Percentiles rank a stretch among this genome's conserved stretches.
Evolutionary conservation across 92 coral and sea anemone species (phyloP).

Genomic region (Porites divaricata): DNA sequence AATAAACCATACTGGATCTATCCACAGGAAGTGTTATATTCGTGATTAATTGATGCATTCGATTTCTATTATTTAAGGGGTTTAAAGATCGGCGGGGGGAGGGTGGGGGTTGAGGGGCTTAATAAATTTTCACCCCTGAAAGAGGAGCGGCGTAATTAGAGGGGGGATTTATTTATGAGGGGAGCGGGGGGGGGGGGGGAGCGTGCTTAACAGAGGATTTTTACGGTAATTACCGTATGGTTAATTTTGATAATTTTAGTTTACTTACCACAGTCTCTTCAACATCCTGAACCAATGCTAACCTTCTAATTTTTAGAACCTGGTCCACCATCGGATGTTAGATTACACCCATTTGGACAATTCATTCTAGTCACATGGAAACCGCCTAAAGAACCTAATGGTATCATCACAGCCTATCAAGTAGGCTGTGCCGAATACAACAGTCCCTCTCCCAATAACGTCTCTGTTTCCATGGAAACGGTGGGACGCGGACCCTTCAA

Average conservation of each 20-base stretch:
- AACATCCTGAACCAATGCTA: background rate
- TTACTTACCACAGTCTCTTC: background rate
- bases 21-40: too few species aligned
- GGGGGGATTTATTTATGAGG: background rate
- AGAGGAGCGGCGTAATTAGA: too few species aligned
- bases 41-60: too few species aligned
- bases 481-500: background rate
- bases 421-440: constrained; percentile 56
- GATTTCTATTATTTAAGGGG: too few species aligned
- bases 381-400: constrained; percentile 77
- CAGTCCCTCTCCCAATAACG: background rate
- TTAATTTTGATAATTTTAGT: background rate
- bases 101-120: too few species aligned
- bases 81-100: too few species aligned
- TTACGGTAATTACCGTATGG: background rate
- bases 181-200: too few species aligned
- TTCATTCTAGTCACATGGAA: constrained; percentile 80
- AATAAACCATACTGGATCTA: too few species aligned
- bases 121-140: too few species aligned
- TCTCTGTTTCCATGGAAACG: background rate
- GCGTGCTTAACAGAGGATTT: background rate
- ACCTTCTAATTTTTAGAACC: constrained; percentile 56
- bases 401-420: constrained; percentile 66
- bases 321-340: constrained; percentile 59
- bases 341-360: constrained; percentile 62